Conservation (phyloP, 2,113 vertebrate genomes). For the Poecile atricapillus region DNA sequence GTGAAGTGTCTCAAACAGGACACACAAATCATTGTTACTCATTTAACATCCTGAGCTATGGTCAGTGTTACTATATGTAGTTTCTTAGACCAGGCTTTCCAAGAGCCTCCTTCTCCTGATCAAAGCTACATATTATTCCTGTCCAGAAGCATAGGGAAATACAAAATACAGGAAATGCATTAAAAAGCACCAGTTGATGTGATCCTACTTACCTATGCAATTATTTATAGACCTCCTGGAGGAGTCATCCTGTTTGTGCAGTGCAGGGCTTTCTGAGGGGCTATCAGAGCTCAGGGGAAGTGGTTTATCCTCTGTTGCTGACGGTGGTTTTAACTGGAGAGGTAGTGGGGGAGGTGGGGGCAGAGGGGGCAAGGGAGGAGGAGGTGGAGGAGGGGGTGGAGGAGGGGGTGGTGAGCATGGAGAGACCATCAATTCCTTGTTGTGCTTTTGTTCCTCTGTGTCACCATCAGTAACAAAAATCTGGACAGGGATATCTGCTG, state of each 20-base stretch:
- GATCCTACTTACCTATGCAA: conserved; percentile 77
- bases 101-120: not conserved
- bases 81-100: not conserved
- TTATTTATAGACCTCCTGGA: conserved; percentile 71
- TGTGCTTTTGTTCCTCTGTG: not conserved
- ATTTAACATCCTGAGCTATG: not conserved
- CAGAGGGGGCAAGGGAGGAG: not conserved
- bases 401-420: not conserved
- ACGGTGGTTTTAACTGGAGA: not conserved
- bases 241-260: conserved; percentile 29
- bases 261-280: not conserved
- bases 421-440: not conserved
- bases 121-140: not conserved
- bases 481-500: conserved; percentile 70
- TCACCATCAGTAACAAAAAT: conserved; percentile 48
- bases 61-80: not conserved
- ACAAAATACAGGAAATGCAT: not conserved
- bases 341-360: not conserved
- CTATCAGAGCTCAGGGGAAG: conserved; percentile 62
- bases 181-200: not conserved
- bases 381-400: accelerated
- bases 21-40: not conserved
- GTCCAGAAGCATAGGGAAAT: not conserved
- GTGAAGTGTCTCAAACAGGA: not conserved
- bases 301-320: conserved; percentile 45